Percentiles rank a stretch among this genome's conserved stretches.
These are phyloP conservation scores for Odontamblyopus lacepedii DNA, from an alignment of 2,797 vertebrate species.

Conservation along the genomic window DNA sequence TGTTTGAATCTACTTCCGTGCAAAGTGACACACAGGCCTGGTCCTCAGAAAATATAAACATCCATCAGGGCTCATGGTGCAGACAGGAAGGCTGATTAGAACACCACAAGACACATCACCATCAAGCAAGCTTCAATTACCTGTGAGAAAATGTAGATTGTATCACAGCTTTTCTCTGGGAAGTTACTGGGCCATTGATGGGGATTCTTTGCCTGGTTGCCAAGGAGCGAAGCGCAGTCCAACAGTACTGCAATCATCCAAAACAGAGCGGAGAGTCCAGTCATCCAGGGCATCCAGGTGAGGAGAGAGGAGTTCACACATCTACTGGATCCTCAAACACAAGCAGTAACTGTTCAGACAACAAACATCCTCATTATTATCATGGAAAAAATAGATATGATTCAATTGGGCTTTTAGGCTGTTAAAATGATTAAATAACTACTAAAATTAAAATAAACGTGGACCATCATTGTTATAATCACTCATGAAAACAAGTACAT, in stretches of 20 bases:
- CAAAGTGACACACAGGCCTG: constrained; percentile 31
- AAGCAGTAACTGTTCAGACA: constrained; percentile 14
- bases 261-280: constrained; percentile 28
- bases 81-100: constrained; percentile 49
- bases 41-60: constrained; percentile 33
- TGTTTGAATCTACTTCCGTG: constrained; percentile 27
- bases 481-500: no score
- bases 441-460: no score
- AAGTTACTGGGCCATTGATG: constrained; percentile 21
- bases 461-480: no score
- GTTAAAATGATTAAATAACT: no score
- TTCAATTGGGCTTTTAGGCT: no score
- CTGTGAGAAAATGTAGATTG: constrained; percentile 48
- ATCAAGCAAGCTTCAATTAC: constrained; percentile 50
- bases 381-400: no score
- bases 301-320: constrained; percentile 33
- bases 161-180: constrained; percentile 28
- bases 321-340: constrained; percentile 24
- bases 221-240: constrained; percentile 47
- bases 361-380: neutral
- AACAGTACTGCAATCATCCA: constrained; percentile 45
- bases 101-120: constrained; percentile 25
- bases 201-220: constrained; percentile 39
- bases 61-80: constrained; percentile 40
- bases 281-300: constrained; percentile 31